A percentile compares a stretch with the other conserved stretches of the same genome.
Evolutionary conservation across 2,113 vertebrate genomes (phyloP).

Genomic region (Pseudopodoces humilis): DNA sequence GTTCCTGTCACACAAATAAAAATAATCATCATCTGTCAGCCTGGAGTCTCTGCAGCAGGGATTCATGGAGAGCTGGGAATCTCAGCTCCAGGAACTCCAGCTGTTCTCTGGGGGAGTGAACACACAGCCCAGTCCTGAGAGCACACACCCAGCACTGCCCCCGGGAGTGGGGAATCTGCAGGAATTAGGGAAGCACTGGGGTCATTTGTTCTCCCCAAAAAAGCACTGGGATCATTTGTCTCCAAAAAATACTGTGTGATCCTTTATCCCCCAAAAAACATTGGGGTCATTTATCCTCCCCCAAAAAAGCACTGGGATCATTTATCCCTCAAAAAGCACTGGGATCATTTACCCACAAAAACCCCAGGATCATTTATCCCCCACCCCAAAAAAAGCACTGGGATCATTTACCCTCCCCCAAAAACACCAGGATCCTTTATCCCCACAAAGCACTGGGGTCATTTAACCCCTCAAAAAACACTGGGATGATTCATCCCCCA

Average conservation of each 20-base stretch:
- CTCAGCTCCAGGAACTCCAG: not conserved
- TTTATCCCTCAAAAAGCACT: too few species aligned
- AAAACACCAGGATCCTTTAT: too few species aligned
- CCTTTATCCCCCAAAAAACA: not conserved
- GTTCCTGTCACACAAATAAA: constrained; percentile 39
- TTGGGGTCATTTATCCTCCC: too few species aligned
- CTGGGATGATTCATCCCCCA: too few species aligned
- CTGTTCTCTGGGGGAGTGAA: not conserved
- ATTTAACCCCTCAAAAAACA: too few species aligned
- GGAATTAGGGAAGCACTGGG: not conserved
- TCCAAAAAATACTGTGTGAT: not conserved
- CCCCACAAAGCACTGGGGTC: too few species aligned
- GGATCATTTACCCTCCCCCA: too few species aligned
- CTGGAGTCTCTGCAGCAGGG: not conserved
- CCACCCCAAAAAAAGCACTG: too few species aligned
- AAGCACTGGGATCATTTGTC: too few species aligned
- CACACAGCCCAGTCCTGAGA: not conserved
- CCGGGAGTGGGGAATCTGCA: not conserved
- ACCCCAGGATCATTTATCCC: not conserved
- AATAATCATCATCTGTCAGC: constrained; percentile 31
- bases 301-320: too few species aligned
- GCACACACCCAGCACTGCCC: not conserved
- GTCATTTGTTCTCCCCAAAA: too few species aligned
- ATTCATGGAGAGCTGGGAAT: not conserved
- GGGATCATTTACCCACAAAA: not conserved